Conservation (phyloP, 2,797 vertebrate species). For the Cuculus canorus region DNA sequence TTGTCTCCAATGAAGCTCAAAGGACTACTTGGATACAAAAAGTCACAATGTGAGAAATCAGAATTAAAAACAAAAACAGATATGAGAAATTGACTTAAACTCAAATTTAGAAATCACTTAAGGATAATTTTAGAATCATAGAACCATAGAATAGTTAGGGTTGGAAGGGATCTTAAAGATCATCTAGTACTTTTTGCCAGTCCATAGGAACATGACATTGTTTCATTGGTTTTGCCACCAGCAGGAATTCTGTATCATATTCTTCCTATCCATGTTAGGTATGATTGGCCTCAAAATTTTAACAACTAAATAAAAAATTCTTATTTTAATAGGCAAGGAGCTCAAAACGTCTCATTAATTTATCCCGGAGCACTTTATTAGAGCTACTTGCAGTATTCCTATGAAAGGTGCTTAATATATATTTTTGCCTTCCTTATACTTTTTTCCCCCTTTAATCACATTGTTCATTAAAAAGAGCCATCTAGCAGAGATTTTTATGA, state of each 20-base stretch:
- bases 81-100: not conserved
- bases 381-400: not conserved
- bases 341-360: not conserved
- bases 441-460: not conserved
- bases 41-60: not conserved
- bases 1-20: not conserved
- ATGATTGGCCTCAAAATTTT: not conserved
- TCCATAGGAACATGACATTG: not conserved
- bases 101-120: not conserved
- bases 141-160: too few relatives aligned
- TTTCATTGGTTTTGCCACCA: conserved; percentile 31
- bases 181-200: too few relatives aligned
- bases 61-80: not conserved
- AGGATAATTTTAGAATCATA: not conserved
- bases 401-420: not conserved
- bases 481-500: not conserved
- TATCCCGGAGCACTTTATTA: not conserved
- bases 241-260: conserved; percentile 22
- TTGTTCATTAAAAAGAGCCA: not conserved
- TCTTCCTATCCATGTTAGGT: not conserved
- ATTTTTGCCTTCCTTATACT: not conserved
- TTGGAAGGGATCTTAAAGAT: too few relatives aligned
- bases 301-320: not conserved
- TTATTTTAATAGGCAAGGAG: not conserved
- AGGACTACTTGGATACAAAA: not conserved